Evolutionary conservation across 2,797 vertebrate species (phyloP).

Genomic region (Helostoma temminkii): DNA sequence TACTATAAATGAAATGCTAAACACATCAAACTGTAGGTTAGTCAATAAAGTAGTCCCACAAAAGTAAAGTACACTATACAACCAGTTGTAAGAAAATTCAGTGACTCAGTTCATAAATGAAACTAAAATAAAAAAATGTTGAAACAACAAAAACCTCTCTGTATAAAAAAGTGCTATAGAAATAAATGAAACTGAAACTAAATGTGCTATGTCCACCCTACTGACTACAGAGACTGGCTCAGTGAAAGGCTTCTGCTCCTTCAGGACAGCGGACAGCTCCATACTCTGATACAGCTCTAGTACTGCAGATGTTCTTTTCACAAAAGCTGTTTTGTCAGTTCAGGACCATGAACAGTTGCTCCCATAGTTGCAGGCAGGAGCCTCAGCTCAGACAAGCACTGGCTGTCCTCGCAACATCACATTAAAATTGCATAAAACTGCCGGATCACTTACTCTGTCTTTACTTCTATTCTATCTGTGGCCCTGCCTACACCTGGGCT

Average conservation of each 20-base stretch:
- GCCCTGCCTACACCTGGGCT: slow-evolving; percentile 38
- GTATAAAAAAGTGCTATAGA: neutral
- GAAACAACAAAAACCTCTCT: neutral
- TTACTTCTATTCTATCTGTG: slow-evolving; percentile 16
- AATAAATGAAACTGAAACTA: neutral
- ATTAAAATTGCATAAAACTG: slow-evolving; percentile 38
- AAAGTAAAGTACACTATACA: neutral
- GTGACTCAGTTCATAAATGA: too few species aligned
- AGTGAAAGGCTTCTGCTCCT: slow-evolving; percentile 35
- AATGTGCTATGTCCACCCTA: slow-evolving; percentile 25
- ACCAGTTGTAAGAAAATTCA: too few species aligned
- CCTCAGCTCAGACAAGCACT: slow-evolving; percentile 37
- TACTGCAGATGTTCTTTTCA: slow-evolving; percentile 26
- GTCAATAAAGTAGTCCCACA: neutral
- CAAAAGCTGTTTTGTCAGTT: slow-evolving; percentile 48
- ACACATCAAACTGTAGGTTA: too few species aligned
- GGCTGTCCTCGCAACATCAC: slow-evolving; percentile 61
- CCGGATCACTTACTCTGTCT: slow-evolving; percentile 49
- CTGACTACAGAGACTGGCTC: slow-evolving; percentile 39
- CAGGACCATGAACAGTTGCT: slow-evolving; percentile 77
- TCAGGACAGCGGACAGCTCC: slow-evolving; percentile 61
- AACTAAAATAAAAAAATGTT: too few species aligned
- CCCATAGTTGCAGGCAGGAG: slow-evolving; percentile 38
- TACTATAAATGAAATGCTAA: neutral
- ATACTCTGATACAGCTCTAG: slow-evolving; percentile 35